phyloP scores from a whole-genome alignment of 2,797 vertebrate genomes.

The Fringilla coelebs region DNA sequence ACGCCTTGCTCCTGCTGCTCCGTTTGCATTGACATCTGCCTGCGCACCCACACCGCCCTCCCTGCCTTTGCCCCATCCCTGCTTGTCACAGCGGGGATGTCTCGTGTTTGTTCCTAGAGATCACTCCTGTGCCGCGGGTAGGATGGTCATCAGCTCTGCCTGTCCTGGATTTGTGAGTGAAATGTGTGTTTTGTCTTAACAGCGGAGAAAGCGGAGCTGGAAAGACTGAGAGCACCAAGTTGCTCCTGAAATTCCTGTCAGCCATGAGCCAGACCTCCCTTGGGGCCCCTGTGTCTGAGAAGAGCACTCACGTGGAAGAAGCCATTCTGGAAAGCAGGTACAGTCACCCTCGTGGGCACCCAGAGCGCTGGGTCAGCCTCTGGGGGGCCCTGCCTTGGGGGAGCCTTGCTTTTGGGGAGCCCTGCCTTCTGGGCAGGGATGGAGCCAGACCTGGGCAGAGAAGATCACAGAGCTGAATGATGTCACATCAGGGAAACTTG shows the following conservation, averaged over 20 bases:
- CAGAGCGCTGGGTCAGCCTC: not conserved
- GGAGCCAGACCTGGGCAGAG: not conserved
- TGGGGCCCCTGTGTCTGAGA: conserved; percentile 75
- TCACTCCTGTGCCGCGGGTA: fast-evolving
- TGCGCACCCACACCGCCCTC: not conserved
- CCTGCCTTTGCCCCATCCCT: not conserved
- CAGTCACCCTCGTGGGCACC: not conserved
- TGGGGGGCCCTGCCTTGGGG: not conserved
- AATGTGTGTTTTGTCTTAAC: not conserved
- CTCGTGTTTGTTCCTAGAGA: not conserved
- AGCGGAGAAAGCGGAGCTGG: conserved; percentile 92
- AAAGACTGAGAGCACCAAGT: conserved; percentile 93
- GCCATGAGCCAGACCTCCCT: conserved; percentile 88
- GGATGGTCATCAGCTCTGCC: not conserved
- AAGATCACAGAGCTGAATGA: not conserved
- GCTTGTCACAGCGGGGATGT: not conserved
- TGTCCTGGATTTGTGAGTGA: not conserved
- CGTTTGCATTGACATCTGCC: not conserved
- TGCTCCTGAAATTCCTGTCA: conserved; percentile 90
- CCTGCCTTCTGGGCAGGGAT: not conserved
- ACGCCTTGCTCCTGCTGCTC: not conserved
- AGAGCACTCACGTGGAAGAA: conserved; percentile 86
- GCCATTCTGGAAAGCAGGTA: conserved; percentile 93
- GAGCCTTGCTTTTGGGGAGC: not conserved
- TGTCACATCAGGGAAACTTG: fast-evolving